Evolutionary conservation across 2,888 invertebrate species (phyloP).

Genomic region (Aleiodes alternator): DNA sequence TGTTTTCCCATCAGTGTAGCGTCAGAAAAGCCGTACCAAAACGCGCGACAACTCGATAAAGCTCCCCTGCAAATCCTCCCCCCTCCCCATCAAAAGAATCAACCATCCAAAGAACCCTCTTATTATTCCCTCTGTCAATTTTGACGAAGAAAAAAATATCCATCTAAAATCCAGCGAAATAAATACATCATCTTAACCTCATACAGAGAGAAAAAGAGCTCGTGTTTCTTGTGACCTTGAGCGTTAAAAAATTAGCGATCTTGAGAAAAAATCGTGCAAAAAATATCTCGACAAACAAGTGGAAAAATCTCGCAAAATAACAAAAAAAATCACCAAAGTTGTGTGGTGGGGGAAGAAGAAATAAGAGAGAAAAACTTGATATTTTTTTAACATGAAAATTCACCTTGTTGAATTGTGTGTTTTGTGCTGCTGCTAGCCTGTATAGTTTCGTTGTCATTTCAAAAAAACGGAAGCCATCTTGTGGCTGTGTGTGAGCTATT

Average conservation of each 20-base stretch:
- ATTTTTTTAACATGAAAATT: conserved; percentile 12
- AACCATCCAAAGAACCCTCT: not conserved
- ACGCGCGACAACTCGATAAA: conserved; percentile 19
- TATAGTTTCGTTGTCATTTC: conserved; percentile 71
- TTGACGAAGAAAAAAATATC: too few relatives aligned
- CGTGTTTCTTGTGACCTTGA: too few relatives aligned
- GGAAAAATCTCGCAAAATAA: not conserved
- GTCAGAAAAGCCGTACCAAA: conserved; percentile 14
- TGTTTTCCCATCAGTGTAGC: conserved; percentile 15
- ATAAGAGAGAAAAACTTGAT: not conserved
- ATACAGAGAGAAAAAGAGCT: too few relatives aligned
- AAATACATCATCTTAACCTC: too few relatives aligned
- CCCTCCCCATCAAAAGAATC: not conserved
- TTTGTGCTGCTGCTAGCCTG: conserved; percentile 6
- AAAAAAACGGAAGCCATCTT: conserved; percentile 75
- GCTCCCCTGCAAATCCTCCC: not conserved
- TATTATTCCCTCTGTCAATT: too few relatives aligned
- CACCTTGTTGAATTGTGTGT: not conserved
- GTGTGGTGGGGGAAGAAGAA: too few relatives aligned
- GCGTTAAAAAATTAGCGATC: too few relatives aligned
- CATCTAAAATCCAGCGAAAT: too few relatives aligned
- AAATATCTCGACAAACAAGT: not conserved
- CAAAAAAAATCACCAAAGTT: not conserved
- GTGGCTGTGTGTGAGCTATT: conserved; percentile 67
- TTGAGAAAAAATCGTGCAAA: not conserved